Evolutionary conservation across 2,888 invertebrate species (phyloP), one percentile per base, ranked within the genome.

Genomic region (Anaspis maculata): DNA sequence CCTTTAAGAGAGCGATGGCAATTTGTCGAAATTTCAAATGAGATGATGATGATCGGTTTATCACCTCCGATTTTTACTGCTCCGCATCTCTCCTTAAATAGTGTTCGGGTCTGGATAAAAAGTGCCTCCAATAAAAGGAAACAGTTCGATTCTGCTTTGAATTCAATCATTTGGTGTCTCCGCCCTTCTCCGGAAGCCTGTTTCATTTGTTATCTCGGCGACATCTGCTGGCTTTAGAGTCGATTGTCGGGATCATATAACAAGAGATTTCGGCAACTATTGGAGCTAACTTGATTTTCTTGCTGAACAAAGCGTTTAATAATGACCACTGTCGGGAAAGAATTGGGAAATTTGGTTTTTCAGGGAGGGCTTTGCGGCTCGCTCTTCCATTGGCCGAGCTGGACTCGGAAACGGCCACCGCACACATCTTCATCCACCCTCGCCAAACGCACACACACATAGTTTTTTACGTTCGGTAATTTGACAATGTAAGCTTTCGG

Each of bases 281-380:
- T 57, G 56, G 37, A 51, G 49, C 51, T 46, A 48, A 54, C 49
- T 51, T 42, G 51, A 47, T 49, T 57, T 59, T 60, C 59, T 57
- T 63, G 64, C 64, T 64, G 63, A 61, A 61, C 61, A 57, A 61
- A 63, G 63, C 63, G 64, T 61, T 64, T 64, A 60, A 58, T 64
- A 63, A 64, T 63, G 63, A 61, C 61, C 62, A 51, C 45, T 52
- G 44, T 19, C 36, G 41, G 39, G 48, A 46, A 55, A 47, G 48
- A 49, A 50, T 41, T 38, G 43, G 46, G 48, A 48, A 46, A 46
- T 51, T 51, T 46, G 46, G 51, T 54, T 57, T 57, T 55, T 54
- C 50, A 42, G 41, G 47, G 42, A 35, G 45, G 44, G 42, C 44
- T 46, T 46, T n/a, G n/a, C n/a, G n/a, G n/a, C n/a, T n/a, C n/a